Evolutionary conservation across 1,140 invertebrate genomes (phyloP).

Genomic region (Formica selysi): DNA sequence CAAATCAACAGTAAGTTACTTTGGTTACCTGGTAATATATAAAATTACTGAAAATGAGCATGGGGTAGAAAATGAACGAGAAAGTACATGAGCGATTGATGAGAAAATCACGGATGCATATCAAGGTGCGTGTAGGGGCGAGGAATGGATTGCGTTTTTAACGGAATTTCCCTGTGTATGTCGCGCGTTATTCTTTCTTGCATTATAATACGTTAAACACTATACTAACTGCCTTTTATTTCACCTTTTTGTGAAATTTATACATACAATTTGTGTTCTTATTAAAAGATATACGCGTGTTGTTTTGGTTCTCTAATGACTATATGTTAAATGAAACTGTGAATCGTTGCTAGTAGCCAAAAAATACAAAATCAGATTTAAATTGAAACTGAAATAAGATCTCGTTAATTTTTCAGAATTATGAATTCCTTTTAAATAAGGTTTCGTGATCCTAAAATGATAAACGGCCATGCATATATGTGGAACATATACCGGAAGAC

Average conservation of each 20-base stretch:
- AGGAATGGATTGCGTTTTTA: too few species aligned
- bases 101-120: too few species aligned
- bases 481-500: slow-evolving; percentile 37
- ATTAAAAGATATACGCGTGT: neutral
- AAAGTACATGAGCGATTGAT: too few species aligned
- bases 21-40: neutral
- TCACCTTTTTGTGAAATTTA: too few species aligned
- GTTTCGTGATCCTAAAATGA: slow-evolving; percentile 50
- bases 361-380: neutral
- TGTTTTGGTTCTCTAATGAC: neutral
- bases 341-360: neutral
- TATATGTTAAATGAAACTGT: neutral
- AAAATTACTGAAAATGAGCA: neutral
- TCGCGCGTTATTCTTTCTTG: too few species aligned
- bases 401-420: slow-evolving; percentile 37
- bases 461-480: slow-evolving; percentile 8
- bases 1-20: too few species aligned
- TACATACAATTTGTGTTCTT: neutral
- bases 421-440: slow-evolving; percentile 26
- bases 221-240: too few species aligned
- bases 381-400: neutral
- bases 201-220: too few species aligned
- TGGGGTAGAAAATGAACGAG: too few species aligned
- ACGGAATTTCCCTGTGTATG: too few species aligned
- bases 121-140: too few species aligned